Conservation (phyloP, 37 sponge, comb jelly and placozoan species). For the Hormiphora californensis region DNA sequence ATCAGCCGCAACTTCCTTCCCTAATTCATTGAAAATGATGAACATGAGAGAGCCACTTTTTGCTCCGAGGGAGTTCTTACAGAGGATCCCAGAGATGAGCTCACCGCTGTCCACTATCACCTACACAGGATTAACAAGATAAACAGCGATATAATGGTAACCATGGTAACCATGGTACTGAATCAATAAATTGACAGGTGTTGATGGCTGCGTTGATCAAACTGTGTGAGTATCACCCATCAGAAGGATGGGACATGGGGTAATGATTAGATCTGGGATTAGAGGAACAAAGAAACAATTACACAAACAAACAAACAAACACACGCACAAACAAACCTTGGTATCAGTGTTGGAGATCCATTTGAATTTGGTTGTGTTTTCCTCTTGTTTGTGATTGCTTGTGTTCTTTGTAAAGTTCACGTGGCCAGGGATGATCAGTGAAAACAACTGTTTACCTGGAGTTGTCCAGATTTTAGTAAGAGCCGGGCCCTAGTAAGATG, state of each 20-base stretch:
- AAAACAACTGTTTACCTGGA: constrained; percentile 89
- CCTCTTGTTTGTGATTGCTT: constrained; percentile 86
- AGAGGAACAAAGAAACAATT: too few species aligned
- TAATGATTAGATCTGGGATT: too few species aligned
- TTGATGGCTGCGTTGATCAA: too few species aligned
- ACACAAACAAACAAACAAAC: too few species aligned
- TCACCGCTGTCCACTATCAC: constrained; percentile 91
- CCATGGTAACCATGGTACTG: too few species aligned
- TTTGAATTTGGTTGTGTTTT: constrained; percentile 86
- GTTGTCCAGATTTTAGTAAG: neutral
- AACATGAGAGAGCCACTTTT: constrained; percentile 90
- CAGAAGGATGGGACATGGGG: too few species aligned
- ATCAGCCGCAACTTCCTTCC: constrained; percentile 76
- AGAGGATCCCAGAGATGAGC: constrained; percentile 84
- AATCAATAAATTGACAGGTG: too few species aligned
- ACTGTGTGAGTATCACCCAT: too few species aligned
- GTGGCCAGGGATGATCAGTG: constrained; percentile 86
- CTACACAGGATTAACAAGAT: constrained; percentile 56
- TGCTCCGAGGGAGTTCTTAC: constrained; percentile 94
- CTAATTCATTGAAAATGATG: constrained; percentile 80
- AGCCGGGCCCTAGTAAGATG: too few species aligned
- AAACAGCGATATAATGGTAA: too few species aligned
- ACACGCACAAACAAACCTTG: constrained; percentile 64
- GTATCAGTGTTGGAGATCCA: constrained; percentile 96
- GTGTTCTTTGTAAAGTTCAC: constrained; percentile 79